Evolutionary conservation across 2,113 vertebrate genomes (phyloP).

Genomic region (Cettia cetti): DNA sequence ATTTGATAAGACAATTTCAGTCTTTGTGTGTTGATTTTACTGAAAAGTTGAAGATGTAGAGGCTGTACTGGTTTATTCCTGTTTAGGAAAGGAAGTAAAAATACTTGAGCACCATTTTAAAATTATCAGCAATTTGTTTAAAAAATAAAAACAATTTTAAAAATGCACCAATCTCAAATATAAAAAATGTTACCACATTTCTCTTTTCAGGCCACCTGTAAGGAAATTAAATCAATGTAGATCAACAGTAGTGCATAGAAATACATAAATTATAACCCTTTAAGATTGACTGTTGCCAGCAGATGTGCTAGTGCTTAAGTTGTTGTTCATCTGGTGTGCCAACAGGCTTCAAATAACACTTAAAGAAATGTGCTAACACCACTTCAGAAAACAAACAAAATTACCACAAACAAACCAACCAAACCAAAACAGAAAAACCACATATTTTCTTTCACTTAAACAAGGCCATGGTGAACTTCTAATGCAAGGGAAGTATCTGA

Average conservation of each 20-base stretch:
- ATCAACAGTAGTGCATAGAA: background rate
- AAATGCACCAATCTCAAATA: background rate
- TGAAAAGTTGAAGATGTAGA: background rate
- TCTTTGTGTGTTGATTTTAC: background rate
- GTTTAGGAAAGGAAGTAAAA: background rate
- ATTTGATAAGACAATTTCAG: background rate
- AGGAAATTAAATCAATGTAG: background rate
- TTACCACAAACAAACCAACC: background rate
- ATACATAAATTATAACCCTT: background rate
- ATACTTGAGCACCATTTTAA: background rate
- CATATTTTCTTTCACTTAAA: background rate
- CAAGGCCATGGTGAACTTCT: background rate
- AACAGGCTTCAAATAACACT: background rate
- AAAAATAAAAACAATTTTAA: background rate
- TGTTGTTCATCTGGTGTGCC: background rate
- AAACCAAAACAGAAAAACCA: background rate
- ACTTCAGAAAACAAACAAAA: background rate
- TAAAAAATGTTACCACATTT: background rate
- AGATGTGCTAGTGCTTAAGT: background rate
- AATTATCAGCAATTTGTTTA: background rate
- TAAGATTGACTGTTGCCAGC: background rate
- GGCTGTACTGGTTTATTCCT: background rate
- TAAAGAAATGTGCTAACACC: background rate
- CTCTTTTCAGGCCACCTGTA: background rate
- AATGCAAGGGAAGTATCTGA: background rate